Evolutionary conservation across 1,140 invertebrate species (phyloP), one percentile per base, ranked within the genome.

Genomic region (Leptinotarsa defecta): DNA sequence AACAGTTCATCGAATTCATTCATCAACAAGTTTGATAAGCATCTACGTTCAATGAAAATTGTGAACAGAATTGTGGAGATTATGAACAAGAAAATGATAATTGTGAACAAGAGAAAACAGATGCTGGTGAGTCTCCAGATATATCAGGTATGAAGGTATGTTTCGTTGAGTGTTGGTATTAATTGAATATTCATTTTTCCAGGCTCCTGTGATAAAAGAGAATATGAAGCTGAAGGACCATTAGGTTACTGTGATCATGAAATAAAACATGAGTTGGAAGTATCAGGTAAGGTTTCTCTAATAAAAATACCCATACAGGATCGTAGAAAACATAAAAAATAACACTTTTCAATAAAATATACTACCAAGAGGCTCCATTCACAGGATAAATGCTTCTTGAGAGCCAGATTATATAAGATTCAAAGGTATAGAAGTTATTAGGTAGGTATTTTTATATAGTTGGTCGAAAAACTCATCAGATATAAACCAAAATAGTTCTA

Each of bases 1-100:
- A 68, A 68, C 22, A 68, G 65, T 11, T 68, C 1, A 68, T 57
- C 52, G 52, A 68, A 20, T 68, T 68, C 65, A 68, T 68, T 68
- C 0, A 68, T 34, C 19, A 68, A 20, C 34, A 43, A 68, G 0
- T 68, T 43, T 34, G 65, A 34, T n/a, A 34, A 57, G 0, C 2
- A 20, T 57, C 52, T 57, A 2, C n/a, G 15, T 57, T 57, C n/a
- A 57, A 57, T 57, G 13, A 57, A 57, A 57, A 57, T 57, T 57
- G 15, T 57, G 52, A 4, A 17, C 3, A 57, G 5, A 15, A 57
- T 4, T 15, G n/a, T 57, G 52, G 52, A 57, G 5, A 57, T 57
- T 17, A 17, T 57, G 15, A 57, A 57, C 52, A 0, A 57, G 0
- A 57, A n/a, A 57, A n/a, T 57, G 0, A 57, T 57, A n/a, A 57